These are phyloP conservation scores for Drosophila nebulosa DNA, from an alignment of 1,140 invertebrate genomes.

Conservation along the genomic window DNA sequence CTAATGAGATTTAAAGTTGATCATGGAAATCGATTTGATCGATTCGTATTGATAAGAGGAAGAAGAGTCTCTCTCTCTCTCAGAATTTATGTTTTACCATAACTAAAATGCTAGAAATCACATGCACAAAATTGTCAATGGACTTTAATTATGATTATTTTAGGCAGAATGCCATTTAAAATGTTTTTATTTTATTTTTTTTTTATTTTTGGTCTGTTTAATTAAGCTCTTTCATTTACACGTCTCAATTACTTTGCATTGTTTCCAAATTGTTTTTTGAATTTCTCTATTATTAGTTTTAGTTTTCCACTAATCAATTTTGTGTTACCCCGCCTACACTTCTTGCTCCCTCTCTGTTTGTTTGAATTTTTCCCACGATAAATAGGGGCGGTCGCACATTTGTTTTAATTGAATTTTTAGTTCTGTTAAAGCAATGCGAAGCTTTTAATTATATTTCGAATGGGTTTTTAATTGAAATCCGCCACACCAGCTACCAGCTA, in stretches of 20 bases:
- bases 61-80: too few relatives aligned
- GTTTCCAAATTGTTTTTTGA: neutral
- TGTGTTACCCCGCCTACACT: neutral
- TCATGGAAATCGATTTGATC: too few relatives aligned
- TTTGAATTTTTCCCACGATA: constrained; percentile 46
- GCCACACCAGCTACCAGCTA: neutral
- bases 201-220: neutral
- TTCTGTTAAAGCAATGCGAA: constrained; percentile 14
- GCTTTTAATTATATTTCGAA: constrained; percentile 57
- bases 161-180: too few relatives aligned
- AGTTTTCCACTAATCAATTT: neutral
- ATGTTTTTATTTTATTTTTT: neutral
- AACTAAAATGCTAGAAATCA: too few relatives aligned
- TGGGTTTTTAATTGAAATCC: constrained; percentile 57
- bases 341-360: neutral
- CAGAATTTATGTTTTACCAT: too few relatives aligned
- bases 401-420: constrained; percentile 50
- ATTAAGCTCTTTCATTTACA: neutral
- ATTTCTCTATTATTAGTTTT: neutral
- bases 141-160: too few relatives aligned
- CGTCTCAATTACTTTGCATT: neutral
- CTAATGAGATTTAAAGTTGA: neutral
- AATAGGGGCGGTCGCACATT: constrained; percentile 26
- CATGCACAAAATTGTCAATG: too few relatives aligned
- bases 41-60: too few relatives aligned